phyloP scores from a whole-genome alignment of 2,888 invertebrate species.

The Drosophila falleni region DNA sequence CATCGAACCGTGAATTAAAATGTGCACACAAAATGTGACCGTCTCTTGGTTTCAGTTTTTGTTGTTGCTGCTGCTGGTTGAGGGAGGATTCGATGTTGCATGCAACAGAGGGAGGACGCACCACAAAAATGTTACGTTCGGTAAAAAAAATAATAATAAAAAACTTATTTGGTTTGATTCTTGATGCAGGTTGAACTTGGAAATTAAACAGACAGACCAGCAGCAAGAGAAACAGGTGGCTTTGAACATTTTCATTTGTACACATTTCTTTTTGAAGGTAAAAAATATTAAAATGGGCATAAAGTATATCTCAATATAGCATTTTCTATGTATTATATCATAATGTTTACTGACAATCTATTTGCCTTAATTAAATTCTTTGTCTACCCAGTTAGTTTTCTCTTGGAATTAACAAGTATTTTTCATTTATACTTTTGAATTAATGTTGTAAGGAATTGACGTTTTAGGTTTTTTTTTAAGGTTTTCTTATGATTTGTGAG shows the following conservation, averaged over 20 bases:
- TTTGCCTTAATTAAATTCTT: not conserved
- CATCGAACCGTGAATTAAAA: constrained; percentile 77
- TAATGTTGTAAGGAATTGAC: not conserved
- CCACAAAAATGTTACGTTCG: constrained; percentile 33
- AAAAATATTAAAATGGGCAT: not conserved
- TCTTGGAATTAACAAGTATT: not conserved
- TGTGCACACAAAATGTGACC: constrained; percentile 63
- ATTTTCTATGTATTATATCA: not conserved
- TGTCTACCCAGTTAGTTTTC: not conserved
- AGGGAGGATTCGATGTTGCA: constrained; percentile 18
- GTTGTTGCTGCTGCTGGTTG: constrained; percentile 2
- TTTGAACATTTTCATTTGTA: not conserved
- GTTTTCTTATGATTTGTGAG: no score
- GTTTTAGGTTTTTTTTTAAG: no score
- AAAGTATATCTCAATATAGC: not conserved
- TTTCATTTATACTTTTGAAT: not conserved
- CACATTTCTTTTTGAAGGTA: not conserved
- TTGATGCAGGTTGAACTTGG: constrained; percentile 28
- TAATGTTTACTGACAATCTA: not conserved
- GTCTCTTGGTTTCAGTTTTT: constrained; percentile 15
- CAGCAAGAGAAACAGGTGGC: constrained; percentile 31
- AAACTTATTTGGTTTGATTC: constrained; percentile 52
- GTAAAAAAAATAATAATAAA: constrained; percentile 19
- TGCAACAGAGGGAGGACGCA: constrained; percentile 17
- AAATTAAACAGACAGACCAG: constrained; percentile 6